These are phyloP conservation scores for Hyalella azteca DNA, from an alignment of 2,888 invertebrate species.

Conservation along the genomic window DNA sequence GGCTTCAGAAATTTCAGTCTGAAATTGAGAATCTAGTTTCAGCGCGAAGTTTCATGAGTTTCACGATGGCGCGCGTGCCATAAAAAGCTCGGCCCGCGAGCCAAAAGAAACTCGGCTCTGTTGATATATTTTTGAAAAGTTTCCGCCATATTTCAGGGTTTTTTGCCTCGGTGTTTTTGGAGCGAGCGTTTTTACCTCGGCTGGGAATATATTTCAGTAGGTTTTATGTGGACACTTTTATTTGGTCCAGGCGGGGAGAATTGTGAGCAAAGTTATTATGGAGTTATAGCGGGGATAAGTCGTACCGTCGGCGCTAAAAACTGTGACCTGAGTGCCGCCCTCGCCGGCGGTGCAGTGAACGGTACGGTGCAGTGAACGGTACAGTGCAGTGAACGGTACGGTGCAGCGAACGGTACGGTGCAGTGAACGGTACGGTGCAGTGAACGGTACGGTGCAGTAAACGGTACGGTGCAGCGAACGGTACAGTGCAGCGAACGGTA, in stretches of 20 bases:
- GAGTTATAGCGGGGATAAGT: slow-evolving; percentile 34
- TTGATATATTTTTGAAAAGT: slow-evolving; percentile 36
- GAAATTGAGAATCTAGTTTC: slow-evolving; percentile 20
- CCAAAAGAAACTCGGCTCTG: not conserved
- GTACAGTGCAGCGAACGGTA: no score
- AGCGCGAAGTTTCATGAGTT: slow-evolving; percentile 13
- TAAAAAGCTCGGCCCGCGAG: not conserved
- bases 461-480: no score
- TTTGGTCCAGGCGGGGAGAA: slow-evolving; percentile 3
- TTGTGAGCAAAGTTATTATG: slow-evolving; percentile 36
- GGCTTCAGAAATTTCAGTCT: no score
- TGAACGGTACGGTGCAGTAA: no score
- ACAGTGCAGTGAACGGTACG: no score
- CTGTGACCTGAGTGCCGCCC: no score
- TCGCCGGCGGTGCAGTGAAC: no score
- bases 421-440: no score
- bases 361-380: no score
- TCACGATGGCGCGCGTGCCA: not conserved
- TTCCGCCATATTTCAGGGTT: slow-evolving; percentile 25
- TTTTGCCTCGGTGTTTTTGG: not conserved
- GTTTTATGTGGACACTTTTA: slow-evolving; percentile 10
- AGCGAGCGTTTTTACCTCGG: not conserved
- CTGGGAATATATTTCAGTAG: slow-evolving; percentile 15
- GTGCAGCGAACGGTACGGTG: no score
- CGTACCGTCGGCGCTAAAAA: not conserved